Evolutionary conservation across 1,140 invertebrate species (phyloP).

Genomic region (Fopius arisanus): DNA sequence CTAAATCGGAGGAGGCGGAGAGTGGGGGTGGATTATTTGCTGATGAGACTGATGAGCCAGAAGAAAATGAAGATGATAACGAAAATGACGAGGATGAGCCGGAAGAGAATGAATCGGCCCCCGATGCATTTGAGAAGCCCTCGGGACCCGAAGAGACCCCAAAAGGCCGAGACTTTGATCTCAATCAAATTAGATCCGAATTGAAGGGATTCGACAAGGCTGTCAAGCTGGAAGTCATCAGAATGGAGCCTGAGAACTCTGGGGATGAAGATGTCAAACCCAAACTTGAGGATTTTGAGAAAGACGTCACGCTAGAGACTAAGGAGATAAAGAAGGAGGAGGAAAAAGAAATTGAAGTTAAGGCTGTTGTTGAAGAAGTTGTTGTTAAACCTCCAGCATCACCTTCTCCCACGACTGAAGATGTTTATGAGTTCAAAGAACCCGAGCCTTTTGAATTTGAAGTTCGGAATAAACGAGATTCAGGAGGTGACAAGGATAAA

Average conservation of each 20-base stretch:
- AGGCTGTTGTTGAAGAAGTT: conserved; percentile 19
- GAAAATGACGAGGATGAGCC: conserved; percentile 42
- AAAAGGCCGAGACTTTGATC: conserved; percentile 79
- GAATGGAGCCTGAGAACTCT: conserved; percentile 44
- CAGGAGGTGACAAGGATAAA: conserved; percentile 56
- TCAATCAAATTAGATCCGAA: conserved; percentile 84
- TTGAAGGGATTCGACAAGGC: conserved; percentile 79
- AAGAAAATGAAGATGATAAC: conserved; percentile 29
- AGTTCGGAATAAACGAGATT: conserved; percentile 67
- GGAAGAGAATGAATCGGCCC: conserved; percentile 49
- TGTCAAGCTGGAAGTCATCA: conserved; percentile 61
- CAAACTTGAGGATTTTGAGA: conserved; percentile 46
- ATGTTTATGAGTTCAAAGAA: conserved; percentile 90
- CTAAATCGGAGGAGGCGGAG: conserved; percentile 49
- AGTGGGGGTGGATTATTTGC: background rate
- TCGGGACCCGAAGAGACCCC: conserved; percentile 55
- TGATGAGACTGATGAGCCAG: conserved; percentile 46
- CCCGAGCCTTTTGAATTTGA: conserved; percentile 86
- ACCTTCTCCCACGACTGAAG: conserved; percentile 63
- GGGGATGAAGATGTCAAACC: conserved; percentile 45
- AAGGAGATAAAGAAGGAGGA: conserved; percentile 41
- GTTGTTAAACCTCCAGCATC: conserved; percentile 11
- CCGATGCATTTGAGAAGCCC: conserved; percentile 38
- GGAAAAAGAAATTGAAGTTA: conserved; percentile 12
- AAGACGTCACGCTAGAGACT: conserved; percentile 35